Percentiles rank a stretch among this genome's conserved stretches.
Conservation (phyloP, 2,113 vertebrate genomes). For the Numida meleagris region DNA sequence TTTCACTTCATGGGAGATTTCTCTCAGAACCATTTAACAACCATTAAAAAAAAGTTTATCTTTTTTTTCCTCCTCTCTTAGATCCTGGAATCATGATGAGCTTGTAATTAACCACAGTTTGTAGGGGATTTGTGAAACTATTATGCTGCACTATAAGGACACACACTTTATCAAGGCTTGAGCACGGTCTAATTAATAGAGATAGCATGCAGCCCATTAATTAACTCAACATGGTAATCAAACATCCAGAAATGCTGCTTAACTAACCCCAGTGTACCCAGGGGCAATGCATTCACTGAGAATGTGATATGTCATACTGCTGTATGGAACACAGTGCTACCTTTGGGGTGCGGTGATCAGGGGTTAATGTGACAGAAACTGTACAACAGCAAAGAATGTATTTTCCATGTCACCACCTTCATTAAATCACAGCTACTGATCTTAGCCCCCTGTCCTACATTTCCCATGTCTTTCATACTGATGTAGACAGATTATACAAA, state of each 20-base stretch:
- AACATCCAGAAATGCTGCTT: slow-evolving; percentile 19
- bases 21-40: background rate
- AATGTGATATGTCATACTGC: background rate
- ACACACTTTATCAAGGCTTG: slow-evolving; percentile 47
- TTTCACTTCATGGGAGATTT: background rate
- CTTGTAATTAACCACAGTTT: slow-evolving; percentile 55
- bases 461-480: no score
- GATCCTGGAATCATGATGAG: slow-evolving; percentile 2
- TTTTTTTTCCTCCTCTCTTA: background rate
- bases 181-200: slow-evolving; percentile 59
- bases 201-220: slow-evolving; percentile 52
- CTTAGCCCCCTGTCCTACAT: background rate
- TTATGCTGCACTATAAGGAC: slow-evolving; percentile 19
- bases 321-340: background rate
- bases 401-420: background rate
- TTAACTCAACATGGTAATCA: slow-evolving; percentile 59
- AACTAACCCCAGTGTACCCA: background rate
- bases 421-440: background rate
- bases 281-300: background rate
- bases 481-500: background rate
- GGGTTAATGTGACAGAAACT: background rate
- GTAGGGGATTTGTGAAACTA: slow-evolving; percentile 31
- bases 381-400: background rate
- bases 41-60: background rate
- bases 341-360: background rate